Percentiles rank a stretch among this genome's conserved stretches.
Conservation (phyloP, 2,113 vertebrate genomes). For the Onychostruthus taczanowskii region DNA sequence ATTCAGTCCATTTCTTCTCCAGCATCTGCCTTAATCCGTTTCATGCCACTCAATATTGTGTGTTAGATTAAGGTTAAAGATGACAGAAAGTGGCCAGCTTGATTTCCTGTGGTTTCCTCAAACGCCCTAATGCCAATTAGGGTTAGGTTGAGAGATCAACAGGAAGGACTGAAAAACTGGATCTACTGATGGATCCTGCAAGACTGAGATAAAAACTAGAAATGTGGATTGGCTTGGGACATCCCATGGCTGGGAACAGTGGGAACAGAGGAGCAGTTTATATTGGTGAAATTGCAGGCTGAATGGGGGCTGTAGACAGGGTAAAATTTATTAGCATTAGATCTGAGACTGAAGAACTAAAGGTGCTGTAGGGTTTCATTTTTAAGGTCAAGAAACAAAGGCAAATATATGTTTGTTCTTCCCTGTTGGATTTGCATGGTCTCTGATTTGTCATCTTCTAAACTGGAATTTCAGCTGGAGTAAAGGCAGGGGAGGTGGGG, state of each 20-base stretch:
- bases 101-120: neutral
- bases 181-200: neutral
- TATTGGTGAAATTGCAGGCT: neutral
- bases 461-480: neutral
- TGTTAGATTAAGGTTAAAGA: neutral
- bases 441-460: neutral
- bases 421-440: neutral
- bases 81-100: neutral
- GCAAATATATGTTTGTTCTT: neutral
- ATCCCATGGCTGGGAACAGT: neutral
- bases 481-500: neutral
- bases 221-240: neutral
- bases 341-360: neutral
- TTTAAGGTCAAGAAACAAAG: neutral
- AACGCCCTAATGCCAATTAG: neutral
- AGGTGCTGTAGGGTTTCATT: neutral
- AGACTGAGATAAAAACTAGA: neutral
- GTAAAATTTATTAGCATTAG: neutral
- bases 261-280: neutral
- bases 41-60: neutral
- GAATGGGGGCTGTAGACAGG: neutral
- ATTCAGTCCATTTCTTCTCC: neutral
- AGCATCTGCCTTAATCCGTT: neutral
- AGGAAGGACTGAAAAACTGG: neutral
- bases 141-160: neutral